These are phyloP conservation scores for Loriculus beryllinus DNA, from an alignment of 2,797 vertebrate genomes.

Conservation along the genomic window DNA sequence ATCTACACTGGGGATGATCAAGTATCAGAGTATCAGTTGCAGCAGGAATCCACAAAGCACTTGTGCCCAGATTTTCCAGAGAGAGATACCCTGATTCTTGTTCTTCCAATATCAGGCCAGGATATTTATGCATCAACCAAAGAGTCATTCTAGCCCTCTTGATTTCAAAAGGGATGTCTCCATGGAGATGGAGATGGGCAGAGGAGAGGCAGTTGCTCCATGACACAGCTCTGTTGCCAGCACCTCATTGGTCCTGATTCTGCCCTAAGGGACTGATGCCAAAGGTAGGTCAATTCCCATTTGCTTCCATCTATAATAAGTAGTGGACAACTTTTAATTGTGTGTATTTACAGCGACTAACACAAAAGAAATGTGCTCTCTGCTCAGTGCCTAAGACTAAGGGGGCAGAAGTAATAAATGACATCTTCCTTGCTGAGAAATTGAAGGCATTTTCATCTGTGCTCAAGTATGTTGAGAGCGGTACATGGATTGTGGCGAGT, in stretches of 20 bases:
- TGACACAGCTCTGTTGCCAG: not conserved
- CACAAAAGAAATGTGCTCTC: not conserved
- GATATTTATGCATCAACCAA: not conserved
- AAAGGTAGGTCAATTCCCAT: fast-evolving
- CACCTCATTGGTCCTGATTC: not conserved
- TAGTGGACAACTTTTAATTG: not conserved
- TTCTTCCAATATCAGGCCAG: not conserved
- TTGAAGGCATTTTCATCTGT: not conserved
- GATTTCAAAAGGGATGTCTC: not conserved
- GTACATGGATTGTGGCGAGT: not conserved
- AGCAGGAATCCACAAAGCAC: not conserved
- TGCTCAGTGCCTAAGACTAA: not conserved
- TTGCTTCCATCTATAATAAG: not conserved
- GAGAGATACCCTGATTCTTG: not conserved
- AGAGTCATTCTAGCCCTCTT: not conserved
- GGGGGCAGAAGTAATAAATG: not conserved
- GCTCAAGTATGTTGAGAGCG: not conserved
- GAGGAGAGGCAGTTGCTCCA: not conserved
- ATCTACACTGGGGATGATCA: not conserved
- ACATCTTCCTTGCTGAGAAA: not conserved
- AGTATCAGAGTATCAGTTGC: not conserved
- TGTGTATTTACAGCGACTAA: not conserved
- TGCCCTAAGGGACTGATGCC: not conserved
- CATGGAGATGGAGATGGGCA: not conserved
- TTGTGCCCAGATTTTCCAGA: not conserved